Conservation (phyloP, 2,797 vertebrate genomes). For the Oryzias sinensis region DNA sequence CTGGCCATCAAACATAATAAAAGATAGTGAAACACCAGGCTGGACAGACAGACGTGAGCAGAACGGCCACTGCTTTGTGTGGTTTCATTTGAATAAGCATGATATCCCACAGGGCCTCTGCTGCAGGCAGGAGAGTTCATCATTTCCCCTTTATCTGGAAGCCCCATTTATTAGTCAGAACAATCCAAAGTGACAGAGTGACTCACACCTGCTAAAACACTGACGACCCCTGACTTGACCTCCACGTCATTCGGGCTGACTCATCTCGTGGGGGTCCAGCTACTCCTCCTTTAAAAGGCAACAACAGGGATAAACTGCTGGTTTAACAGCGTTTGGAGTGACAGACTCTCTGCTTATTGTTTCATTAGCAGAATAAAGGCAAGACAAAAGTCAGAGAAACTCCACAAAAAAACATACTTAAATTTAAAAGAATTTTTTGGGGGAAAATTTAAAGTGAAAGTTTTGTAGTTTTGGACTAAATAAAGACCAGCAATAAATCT, state of each 20-base stretch:
- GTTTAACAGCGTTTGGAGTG: slow-evolving; percentile 24
- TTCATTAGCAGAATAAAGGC: slow-evolving; percentile 13
- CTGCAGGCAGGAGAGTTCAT: neutral
- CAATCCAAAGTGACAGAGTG: slow-evolving; percentile 5
- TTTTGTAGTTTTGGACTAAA: too few relatives aligned
- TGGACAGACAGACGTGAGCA: neutral
- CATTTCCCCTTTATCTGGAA: neutral
- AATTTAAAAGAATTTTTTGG: too few relatives aligned
- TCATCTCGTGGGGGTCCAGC: slow-evolving; percentile 2
- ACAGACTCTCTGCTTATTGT: slow-evolving; percentile 39
- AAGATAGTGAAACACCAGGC: neutral
- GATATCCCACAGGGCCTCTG: neutral
- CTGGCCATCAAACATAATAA: neutral
- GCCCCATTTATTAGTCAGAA: slow-evolving; percentile 9
- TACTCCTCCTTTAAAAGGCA: neutral
- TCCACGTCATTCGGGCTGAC: neutral
- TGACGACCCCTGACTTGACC: slow-evolving; percentile 17
- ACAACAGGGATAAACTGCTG: slow-evolving; percentile 40
- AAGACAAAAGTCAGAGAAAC: neutral
- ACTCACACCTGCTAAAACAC: slow-evolving; percentile 7
- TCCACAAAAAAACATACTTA: too few relatives aligned
- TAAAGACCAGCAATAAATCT: too few relatives aligned
- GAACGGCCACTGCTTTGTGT: neutral
- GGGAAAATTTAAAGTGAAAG: too few relatives aligned
- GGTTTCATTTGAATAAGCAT: neutral